Base-by-base conservation (phyloP, 2,888 invertebrate genomes). In the Altica lythri region DNA sequence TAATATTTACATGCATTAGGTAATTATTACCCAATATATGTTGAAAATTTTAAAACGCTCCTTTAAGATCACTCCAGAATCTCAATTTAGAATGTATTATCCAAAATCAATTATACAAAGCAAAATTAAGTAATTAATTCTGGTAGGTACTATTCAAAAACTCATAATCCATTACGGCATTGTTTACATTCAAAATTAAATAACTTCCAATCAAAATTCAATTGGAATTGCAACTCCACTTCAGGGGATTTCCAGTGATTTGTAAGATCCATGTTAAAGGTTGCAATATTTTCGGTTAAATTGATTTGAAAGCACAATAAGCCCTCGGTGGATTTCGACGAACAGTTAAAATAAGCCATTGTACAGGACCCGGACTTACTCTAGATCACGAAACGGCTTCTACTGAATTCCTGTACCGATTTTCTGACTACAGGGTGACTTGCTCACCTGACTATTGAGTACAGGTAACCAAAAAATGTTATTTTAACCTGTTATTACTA, bases 271-370 rank as follows among this genome's bases (percentile, higher is more conserved):
- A 63, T 66, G 66, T 62, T 65, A 64, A 63, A 61, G 63, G 67
- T 66, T 60, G 69, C 68, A 69, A 73, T 73, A 73, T 72, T 73
- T 73, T 72, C 70, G 65, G 68, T 69, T 66, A 72, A 74, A 74
- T 74, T 74, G 74, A 74, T 74, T 74, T 68, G 42, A 52, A 68
- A 70, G 69, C 70, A 71, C 72, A 74, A 72, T 72, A 72, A 74
- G 66, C 68, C 67, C 66, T 68, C 53, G 30, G 57, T 59, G 72
- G 72, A 72, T 74, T 73, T 71, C 72, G 71, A 71, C 70, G 71
- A 72, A 72, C 72, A 70, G 72, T 71, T 71, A 69, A 71, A 73
- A 70, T 73, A 72, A 73, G 72, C 73, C 72, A 72, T 72, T 72
- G 72, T 70, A 73, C 70, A 70, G 68, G 65, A 65, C 63, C 68